phyloP scores from a whole-genome alignment of 2,888 invertebrate species.

The Eurytoma californica region DNA sequence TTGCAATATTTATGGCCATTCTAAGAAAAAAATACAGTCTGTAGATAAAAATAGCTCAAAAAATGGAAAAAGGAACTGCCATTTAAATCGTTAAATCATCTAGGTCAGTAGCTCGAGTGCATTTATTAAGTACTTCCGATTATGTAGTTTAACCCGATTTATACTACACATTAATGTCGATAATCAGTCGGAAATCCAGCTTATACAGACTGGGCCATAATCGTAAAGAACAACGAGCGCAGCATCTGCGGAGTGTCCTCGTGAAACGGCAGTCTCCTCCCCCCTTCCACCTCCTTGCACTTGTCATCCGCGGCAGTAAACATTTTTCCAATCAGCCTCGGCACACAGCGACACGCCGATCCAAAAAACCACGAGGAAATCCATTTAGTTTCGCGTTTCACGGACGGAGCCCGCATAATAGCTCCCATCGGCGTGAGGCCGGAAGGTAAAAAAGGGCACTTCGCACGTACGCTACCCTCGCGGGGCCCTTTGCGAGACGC shows the following conservation, averaged over 20 bases:
- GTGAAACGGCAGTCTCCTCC: constrained; percentile 12
- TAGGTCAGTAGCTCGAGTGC: no score
- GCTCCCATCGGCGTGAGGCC: background rate
- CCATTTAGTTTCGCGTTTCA: background rate
- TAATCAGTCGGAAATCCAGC: background rate
- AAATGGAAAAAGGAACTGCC: no score
- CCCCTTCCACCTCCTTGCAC: background rate
- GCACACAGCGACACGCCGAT: no score
- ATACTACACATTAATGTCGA: background rate
- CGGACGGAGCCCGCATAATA: constrained; percentile 4
- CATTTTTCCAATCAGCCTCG: no score
- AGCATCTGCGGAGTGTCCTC: constrained; percentile 21
- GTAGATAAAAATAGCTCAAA: no score
- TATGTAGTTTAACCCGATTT: background rate
- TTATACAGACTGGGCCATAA: background rate
- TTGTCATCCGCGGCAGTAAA: background rate
- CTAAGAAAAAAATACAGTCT: no score
- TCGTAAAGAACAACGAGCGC: constrained; percentile 38
- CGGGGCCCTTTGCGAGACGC: constrained; percentile 17
- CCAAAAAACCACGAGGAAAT: constrained; percentile 2
- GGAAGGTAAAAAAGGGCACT: background rate
- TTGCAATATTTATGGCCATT: no score
- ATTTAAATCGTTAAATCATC: no score
- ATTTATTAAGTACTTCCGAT: no score
- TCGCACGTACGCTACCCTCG: background rate